Percentiles rank a stretch among this genome's conserved stretches.
These are phyloP conservation scores for Hydrotaea diabolus DNA, from an alignment of 2,888 invertebrate species.

Conservation along the genomic window DNA sequence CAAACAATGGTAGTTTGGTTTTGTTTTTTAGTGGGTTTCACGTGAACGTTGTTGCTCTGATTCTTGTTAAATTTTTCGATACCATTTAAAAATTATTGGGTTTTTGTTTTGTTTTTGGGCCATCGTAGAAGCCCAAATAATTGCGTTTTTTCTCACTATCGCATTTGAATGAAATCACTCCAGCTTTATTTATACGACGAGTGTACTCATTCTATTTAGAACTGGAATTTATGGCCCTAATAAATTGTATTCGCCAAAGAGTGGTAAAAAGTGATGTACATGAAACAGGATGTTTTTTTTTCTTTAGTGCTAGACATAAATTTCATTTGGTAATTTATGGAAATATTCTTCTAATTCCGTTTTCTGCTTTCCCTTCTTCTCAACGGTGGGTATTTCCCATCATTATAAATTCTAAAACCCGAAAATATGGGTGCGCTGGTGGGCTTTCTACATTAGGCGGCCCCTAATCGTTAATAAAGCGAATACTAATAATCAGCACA, in stretches of 20 bases:
- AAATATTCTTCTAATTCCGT: not conserved
- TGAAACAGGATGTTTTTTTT: constrained; percentile 31
- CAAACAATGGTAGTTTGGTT: constrained; percentile 13
- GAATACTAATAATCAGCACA: constrained; percentile 38
- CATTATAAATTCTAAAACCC: constrained; percentile 25
- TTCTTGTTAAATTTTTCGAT: constrained; percentile 13
- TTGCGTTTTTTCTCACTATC: not conserved
- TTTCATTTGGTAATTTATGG: not conserved
- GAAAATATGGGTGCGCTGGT: constrained; percentile 27
- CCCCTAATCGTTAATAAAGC: not conserved
- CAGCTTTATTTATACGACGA: not conserved
- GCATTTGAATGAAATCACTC: constrained; percentile 28
- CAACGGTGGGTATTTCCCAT: constrained; percentile 30
- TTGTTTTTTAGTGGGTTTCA: too few species aligned
- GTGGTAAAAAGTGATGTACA: constrained; percentile 16
- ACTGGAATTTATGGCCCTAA: constrained; percentile 30
- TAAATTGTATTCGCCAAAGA: constrained; percentile 37
- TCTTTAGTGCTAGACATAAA: not conserved
- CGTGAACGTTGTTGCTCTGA: not conserved
- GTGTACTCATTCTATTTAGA: not conserved
- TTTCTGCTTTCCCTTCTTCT: not conserved
- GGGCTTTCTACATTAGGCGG: constrained; percentile 1
- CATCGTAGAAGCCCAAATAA: not conserved
- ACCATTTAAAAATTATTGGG: not conserved
- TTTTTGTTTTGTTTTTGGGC: too few species aligned